These are phyloP conservation scores for Copidosoma aretas DNA, from an alignment of 2,888 invertebrate genomes.

Conservation along the genomic window DNA sequence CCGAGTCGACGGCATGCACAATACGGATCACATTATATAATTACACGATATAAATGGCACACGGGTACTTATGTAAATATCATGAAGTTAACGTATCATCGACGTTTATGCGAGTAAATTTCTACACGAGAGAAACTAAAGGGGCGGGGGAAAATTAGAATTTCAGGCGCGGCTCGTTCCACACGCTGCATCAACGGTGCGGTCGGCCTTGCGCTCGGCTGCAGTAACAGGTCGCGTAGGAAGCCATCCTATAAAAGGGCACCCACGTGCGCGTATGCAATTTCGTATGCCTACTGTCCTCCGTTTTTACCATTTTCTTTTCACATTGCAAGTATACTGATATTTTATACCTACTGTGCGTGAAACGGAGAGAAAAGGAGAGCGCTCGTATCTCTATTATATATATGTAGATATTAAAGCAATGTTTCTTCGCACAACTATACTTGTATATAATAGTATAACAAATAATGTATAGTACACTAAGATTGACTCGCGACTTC, in stretches of 20 bases:
- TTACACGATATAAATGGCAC: too few species aligned
- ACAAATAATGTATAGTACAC: too few species aligned
- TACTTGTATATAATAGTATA: too few species aligned
- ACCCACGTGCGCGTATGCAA: constrained; percentile 40
- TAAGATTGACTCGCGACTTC: too few species aligned
- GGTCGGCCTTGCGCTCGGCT: constrained; percentile 38
- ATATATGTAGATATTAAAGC: too few species aligned
- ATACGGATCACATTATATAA: constrained; percentile 7
- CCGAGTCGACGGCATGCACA: not conserved
- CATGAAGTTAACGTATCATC: too few species aligned
- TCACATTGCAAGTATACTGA: too few species aligned
- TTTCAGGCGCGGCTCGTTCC: constrained; percentile 41
- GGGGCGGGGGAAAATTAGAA: constrained; percentile 22
- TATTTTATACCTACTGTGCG: too few species aligned
- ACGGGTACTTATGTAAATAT: too few species aligned
- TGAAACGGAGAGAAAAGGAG: too few species aligned
- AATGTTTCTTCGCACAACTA: too few species aligned
- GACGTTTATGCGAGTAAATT: not conserved
- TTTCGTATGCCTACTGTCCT: not conserved
- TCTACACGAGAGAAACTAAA: not conserved
- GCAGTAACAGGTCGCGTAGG: constrained; percentile 42
- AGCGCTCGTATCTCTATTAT: too few species aligned
- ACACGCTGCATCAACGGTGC: constrained; percentile 9
- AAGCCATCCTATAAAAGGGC: constrained; percentile 43
- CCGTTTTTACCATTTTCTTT: not conserved